Evolutionary conservation across 2,113 vertebrate genomes (phyloP), one percentile per base, ranked within the genome.

Genomic region (Promerops cafer): DNA sequence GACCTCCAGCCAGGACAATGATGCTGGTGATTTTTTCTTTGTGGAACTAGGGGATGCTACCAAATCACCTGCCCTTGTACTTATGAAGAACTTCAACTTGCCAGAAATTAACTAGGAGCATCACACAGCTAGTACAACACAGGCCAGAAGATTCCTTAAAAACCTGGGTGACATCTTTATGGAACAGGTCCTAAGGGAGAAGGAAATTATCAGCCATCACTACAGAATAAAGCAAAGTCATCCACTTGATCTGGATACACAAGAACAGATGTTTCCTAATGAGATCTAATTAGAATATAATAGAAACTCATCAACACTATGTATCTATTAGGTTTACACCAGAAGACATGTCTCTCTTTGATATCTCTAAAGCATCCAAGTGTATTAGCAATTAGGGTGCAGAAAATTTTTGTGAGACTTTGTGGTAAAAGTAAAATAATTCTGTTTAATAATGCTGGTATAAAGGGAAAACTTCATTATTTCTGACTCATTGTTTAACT

Each of bases 201-300:
- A 22, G 23, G 45, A 78, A 91, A 66, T 63, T 24, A 70, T 70
- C 59, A 74, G 1, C 35, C 30, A 31, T 57, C 52, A 54, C 35
- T 63, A 31, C 24, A 89, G 76, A 94, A 94, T 47, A 74, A 83
- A 87, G 35, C 16, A 71, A 69, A 86, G 7, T 75, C 22, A 45
- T 74, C 19, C 39, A 70, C 28, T 84, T 78, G 37, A 52, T 89
- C 54, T 92, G 52, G 47, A 49, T 78, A 78, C 0, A 0, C 13
- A 89, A 93, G 72, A 89, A 35, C 72, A 93, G 69, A 71, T 68
- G 52, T 89, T 94, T 82, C 57, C 54, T 89, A 78, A 95, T 87
- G 81, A 89, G 47, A 87, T n/a, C 39, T 91, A 78, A 95, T 87
- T 89, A 89, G 44, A 87, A 52, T n/a, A 40, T 81, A 89, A 82